phyloP scores from a whole-genome alignment of 2,797 vertebrate genomes.

The Pipistrellus nathusii region DNA sequence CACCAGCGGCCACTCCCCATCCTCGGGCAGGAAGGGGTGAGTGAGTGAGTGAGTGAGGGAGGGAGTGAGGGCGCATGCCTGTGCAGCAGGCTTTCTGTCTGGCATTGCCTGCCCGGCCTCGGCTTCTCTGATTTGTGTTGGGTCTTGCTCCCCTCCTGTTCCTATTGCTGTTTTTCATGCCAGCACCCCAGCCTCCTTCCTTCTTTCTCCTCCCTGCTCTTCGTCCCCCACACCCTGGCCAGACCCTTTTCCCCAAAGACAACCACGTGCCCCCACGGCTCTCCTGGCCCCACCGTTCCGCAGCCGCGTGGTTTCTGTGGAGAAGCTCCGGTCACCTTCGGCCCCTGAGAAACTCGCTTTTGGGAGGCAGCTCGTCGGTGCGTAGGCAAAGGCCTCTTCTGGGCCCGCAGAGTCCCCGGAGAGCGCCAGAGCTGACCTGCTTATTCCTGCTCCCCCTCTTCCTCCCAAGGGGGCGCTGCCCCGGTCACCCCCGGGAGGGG shows the following conservation, averaged over 20 bases:
- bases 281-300: background rate
- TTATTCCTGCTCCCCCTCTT: conserved; percentile 8
- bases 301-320: fast-evolving
- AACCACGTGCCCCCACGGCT: background rate
- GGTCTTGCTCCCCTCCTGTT: background rate
- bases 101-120: background rate
- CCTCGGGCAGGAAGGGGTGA: background rate
- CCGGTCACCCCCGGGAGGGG: conserved; percentile 8
- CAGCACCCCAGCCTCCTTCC: background rate
- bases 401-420: background rate
- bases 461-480: conserved; percentile 59
- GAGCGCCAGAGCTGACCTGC: conserved; percentile 50
- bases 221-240: background rate
- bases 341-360: background rate
- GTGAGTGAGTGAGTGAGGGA: background rate
- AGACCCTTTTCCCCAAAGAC: background rate
- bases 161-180: background rate
- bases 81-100: no score
- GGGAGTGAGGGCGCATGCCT: no score
- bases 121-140: background rate
- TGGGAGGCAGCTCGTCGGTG: background rate
- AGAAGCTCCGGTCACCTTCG: background rate
- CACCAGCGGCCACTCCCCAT: no score
- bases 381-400: background rate
- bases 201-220: background rate